phyloP scores from a whole-genome alignment of 2,888 invertebrate genomes.

The Callosobruchus maculatus region DNA sequence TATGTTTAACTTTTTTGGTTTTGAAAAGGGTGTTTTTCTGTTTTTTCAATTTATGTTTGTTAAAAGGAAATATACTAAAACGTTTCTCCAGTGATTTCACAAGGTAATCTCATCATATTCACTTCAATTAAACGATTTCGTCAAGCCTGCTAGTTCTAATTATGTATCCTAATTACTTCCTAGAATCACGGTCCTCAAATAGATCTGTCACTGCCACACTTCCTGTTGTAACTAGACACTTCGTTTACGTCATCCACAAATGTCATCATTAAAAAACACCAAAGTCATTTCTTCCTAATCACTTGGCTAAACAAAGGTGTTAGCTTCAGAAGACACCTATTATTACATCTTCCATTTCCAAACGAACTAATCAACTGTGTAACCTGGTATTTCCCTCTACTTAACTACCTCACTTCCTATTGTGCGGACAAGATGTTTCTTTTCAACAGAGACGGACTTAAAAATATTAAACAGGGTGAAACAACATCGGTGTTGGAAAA shows the following conservation, averaged over 20 bases:
- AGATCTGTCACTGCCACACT: neutral
- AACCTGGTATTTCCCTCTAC: neutral
- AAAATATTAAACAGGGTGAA: neutral
- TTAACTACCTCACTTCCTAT: neutral
- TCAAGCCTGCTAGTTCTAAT: neutral
- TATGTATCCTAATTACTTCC: neutral
- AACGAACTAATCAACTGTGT: neutral
- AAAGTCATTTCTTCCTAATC: neutral
- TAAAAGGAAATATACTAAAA: too few relatives aligned
- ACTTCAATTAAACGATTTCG: neutral
- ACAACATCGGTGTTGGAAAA: too few relatives aligned
- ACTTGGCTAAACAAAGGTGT: neutral
- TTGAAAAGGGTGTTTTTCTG: too few relatives aligned
- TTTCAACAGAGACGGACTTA: neutral
- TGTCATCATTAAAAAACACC: neutral
- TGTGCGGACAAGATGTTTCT: neutral
- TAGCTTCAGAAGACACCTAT: neutral
- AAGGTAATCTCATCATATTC: too few relatives aligned
- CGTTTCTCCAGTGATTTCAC: too few relatives aligned
- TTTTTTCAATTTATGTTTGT: too few relatives aligned
- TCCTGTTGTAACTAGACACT: neutral
- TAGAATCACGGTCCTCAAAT: neutral
- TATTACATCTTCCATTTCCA: neutral
- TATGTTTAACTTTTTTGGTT: too few relatives aligned
- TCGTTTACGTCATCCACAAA: neutral